Evolutionary conservation across 2,797 vertebrate species (phyloP).

Genomic region (Sebastolobus altivelis): DNA sequence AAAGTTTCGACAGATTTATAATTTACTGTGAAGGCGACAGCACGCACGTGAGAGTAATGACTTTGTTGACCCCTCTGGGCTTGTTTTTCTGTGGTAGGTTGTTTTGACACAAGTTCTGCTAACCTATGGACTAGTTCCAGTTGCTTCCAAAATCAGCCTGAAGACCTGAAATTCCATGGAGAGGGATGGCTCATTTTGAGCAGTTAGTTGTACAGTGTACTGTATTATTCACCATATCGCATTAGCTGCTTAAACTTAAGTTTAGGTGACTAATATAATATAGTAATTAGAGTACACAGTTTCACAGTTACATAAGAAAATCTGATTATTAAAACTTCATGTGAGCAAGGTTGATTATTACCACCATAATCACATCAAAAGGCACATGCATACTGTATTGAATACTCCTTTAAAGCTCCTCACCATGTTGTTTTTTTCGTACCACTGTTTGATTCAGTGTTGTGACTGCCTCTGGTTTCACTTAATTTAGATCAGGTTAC

Average conservation of each 20-base stretch:
- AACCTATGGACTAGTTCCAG: constrained; percentile 3
- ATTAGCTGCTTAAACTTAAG: neutral
- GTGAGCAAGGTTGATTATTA: neutral
- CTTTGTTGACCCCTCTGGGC: neutral
- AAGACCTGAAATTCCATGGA: neutral
- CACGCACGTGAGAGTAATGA: neutral
- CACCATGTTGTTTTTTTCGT: neutral
- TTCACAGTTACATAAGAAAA: neutral
- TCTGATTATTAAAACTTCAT: neutral
- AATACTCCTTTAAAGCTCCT: neutral
- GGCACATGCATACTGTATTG: neutral
- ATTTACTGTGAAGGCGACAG: neutral
- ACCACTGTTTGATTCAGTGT: neutral
- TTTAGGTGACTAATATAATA: neutral
- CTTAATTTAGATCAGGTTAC: neutral
- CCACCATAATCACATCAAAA: neutral
- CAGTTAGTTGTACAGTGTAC: neutral
- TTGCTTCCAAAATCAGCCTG: neutral
- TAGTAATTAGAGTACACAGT: neutral
- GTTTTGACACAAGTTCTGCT: constrained; percentile 4
- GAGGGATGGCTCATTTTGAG: neutral
- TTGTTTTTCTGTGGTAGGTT: constrained; percentile 32
- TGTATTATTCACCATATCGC: neutral
- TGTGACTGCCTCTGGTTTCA: neutral
- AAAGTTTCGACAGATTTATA: neutral